Base-by-base conservation (phyloP, 2,888 invertebrate species). In the Arrhopalites spinosus region DNA sequence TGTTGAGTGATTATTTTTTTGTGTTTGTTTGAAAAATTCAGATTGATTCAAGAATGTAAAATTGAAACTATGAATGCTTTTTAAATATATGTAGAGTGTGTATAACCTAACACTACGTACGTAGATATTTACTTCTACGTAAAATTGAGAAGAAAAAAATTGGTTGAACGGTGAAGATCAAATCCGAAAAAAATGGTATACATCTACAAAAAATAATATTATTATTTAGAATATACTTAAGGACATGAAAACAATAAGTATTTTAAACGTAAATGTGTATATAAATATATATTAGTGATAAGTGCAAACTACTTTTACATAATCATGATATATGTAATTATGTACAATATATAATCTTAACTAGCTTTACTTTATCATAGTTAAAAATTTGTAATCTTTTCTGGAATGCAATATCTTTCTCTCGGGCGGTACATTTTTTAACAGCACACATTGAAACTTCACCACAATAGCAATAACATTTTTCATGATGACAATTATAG, bases 401-500 rank as follows among this genome's bases (percentile, higher is more conserved):
- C 43, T 59, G 59, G 59, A 59, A 59, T 59, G 71, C 71, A 61
- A 61, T 15, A 47, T 47, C 47, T 63, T 47, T 61, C 50, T 50
- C n/a, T 72, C 43, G 61, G 72, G 61, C 61, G 61, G 61, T 61
- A 72, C 72, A 72, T 64, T 53, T 53, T 3, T n/a, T n/a, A 11
- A n/a, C 13, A 59, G 15, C 20, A 59, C 27, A 59, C 59, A 1
- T 23, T 15, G 7, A 59, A 59, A 59, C 59, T 13, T 23, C 25
- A 59, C 20, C 59, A 59, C 20, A 25, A 53, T 53, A 53, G 23
- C 23, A 53, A 36, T 36, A 36, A 27, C 20, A 25, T 59, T 27
- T 25, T 36, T 36, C 25, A 23, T 59, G 23, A 25, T 13, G 23
- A 13, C 25, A 25, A 13, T 59, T 23, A 25, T 59, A 27, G 20